Conservation (phyloP, 1,140 invertebrate genomes). For the Rhagoletis zephyria region DNA sequence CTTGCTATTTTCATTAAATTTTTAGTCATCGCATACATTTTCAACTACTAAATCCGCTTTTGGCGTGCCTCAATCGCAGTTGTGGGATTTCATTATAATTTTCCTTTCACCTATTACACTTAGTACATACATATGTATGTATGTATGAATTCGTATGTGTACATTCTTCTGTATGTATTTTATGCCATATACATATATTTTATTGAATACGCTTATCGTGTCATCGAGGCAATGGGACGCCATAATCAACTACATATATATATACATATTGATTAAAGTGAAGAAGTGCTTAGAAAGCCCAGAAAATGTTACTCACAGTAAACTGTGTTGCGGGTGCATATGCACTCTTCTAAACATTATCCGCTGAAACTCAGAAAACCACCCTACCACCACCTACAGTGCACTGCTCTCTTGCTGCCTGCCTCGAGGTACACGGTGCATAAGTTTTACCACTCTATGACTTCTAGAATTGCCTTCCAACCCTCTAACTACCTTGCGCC, state of each 20-base stretch:
- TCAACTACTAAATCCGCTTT: constrained; percentile 17
- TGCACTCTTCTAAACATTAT: background rate
- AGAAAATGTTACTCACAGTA: constrained; percentile 5
- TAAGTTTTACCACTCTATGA: background rate
- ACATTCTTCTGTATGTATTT: no score
- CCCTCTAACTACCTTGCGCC: background rate
- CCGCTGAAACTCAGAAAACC: background rate
- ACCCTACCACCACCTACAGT: background rate
- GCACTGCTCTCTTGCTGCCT: background rate
- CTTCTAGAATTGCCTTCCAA: no score
- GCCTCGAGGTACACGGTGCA: background rate
- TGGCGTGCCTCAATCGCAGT: background rate
- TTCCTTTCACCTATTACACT: constrained; percentile 2
- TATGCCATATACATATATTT: background rate
- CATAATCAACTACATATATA: background rate
- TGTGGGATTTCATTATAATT: background rate
- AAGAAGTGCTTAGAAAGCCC: background rate
- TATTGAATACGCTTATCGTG: constrained; percentile 39
- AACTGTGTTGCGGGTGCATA: background rate
- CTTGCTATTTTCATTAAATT: background rate
- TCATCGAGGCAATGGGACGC: constrained; percentile 5
- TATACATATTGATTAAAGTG: background rate
- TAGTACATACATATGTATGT: background rate
- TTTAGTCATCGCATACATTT: background rate
- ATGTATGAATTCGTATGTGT: no score